Evolutionary conservation across 2,113 vertebrate genomes (phyloP).

Genomic region (Nestor notabilis): DNA sequence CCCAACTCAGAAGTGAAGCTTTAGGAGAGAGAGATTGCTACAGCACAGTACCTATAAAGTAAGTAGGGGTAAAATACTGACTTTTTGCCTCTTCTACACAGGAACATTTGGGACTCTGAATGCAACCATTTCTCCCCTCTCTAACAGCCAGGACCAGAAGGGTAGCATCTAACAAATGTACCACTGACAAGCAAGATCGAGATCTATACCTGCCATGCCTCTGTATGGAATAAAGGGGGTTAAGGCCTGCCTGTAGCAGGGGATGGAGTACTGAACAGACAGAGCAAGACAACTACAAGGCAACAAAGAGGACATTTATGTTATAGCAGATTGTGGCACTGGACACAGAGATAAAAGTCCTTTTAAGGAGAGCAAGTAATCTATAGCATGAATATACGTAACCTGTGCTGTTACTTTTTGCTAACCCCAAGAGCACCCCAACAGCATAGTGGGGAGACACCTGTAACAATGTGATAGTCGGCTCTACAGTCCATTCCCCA

Average conservation of each 20-base stretch:
- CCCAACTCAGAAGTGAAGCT: neutral
- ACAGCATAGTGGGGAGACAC: accelerated
- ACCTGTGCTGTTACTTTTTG: neutral
- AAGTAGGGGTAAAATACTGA: neutral
- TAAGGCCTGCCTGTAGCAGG: neutral
- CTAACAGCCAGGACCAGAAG: neutral
- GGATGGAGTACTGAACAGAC: neutral
- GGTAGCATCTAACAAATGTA: neutral
- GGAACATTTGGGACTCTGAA: neutral
- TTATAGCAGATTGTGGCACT: accelerated
- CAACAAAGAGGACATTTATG: neutral
- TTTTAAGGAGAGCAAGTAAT: neutral
- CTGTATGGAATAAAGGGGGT: accelerated
- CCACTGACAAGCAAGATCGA: accelerated
- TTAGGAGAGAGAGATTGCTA: neutral
- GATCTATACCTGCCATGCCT: neutral
- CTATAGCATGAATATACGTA: neutral
- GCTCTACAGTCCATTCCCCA: neutral
- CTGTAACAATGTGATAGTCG: accelerated
- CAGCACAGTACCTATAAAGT: neutral
- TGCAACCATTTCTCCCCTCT: neutral
- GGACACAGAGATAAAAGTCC: neutral
- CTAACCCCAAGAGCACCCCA: neutral
- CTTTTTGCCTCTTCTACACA: neutral
- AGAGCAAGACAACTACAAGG: neutral